Conservation (phyloP, 2,113 vertebrate genomes). For the Anarhynchus alexandrinus region DNA sequence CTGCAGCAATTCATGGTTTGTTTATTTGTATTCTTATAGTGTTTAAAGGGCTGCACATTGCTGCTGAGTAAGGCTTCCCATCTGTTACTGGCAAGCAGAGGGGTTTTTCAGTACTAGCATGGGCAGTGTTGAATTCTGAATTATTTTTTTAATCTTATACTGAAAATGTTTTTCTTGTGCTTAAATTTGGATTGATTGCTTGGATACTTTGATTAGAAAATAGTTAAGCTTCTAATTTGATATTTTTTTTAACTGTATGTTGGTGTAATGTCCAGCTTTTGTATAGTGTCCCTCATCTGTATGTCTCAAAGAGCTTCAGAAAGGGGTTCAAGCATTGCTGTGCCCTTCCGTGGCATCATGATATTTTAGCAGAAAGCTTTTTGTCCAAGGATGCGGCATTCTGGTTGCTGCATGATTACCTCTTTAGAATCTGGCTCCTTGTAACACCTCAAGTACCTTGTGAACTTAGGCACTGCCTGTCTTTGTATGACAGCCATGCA, state of each 20-base stretch:
- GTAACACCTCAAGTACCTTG: background rate
- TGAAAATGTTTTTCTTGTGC: background rate
- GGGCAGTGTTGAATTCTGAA: background rate
- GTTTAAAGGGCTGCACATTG: background rate
- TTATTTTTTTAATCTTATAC: background rate
- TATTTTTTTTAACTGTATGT: background rate
- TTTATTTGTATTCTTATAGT: constrained; percentile 34
- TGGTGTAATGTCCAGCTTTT: background rate
- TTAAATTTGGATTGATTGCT: background rate
- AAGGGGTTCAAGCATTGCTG: background rate
- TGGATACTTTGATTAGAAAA: background rate
- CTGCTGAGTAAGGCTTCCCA: constrained; percentile 35
- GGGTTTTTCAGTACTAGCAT: background rate
- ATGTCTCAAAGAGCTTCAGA: background rate
- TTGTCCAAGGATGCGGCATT: background rate
- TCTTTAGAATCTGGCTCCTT: background rate
- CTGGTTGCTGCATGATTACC: background rate
- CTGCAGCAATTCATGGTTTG: background rate
- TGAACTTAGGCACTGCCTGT: background rate
- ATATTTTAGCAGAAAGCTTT: background rate
- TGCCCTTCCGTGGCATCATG: background rate
- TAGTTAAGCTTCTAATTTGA: background rate
- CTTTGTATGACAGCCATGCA: too few relatives aligned
- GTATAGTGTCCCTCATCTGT: background rate
- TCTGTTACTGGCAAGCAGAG: constrained; percentile 13